Evolutionary conservation across 2,888 invertebrate genomes (phyloP).

Genomic region (Incurvaria masculella): DNA sequence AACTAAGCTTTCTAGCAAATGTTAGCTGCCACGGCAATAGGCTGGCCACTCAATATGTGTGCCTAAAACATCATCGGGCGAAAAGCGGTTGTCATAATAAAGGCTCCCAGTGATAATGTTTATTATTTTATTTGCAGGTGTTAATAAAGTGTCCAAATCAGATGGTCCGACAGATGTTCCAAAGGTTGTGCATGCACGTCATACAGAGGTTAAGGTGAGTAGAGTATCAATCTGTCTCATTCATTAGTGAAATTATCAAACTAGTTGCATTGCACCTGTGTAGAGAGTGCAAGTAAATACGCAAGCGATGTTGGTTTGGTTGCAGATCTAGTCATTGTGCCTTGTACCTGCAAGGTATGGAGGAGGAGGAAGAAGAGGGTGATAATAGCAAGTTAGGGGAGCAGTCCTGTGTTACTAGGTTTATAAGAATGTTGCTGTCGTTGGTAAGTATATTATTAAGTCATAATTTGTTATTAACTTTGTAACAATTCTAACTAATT

Average conservation of each 20-base stretch:
- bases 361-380: slow-evolving; percentile 46
- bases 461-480: no score
- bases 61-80: no score
- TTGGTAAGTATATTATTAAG: slow-evolving; percentile 66
- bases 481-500: no score
- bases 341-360: slow-evolving; percentile 59
- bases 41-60: no score
- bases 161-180: slow-evolving; percentile 96
- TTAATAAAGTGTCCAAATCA: slow-evolving; percentile 95
- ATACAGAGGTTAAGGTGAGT: slow-evolving; percentile 79
- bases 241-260: no score
- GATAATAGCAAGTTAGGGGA: slow-evolving; percentile 67
- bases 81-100: no score
- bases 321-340: slow-evolving; percentile 62
- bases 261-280: no score
- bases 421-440: slow-evolving; percentile 83
- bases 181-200: slow-evolving; percentile 91
- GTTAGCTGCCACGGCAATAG: no score
- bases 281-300: no score
- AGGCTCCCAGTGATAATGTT: not conserved
- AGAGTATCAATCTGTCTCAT: not conserved
- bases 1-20: not conserved
- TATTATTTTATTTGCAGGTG: slow-evolving; percentile 53
- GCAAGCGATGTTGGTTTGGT: slow-evolving; percentile 16
- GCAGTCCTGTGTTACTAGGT: slow-evolving; percentile 87